These are phyloP conservation scores for Neomonachus schauinslandi DNA, from an alignment of 2,113 vertebrate species.

Conservation along the genomic window DNA sequence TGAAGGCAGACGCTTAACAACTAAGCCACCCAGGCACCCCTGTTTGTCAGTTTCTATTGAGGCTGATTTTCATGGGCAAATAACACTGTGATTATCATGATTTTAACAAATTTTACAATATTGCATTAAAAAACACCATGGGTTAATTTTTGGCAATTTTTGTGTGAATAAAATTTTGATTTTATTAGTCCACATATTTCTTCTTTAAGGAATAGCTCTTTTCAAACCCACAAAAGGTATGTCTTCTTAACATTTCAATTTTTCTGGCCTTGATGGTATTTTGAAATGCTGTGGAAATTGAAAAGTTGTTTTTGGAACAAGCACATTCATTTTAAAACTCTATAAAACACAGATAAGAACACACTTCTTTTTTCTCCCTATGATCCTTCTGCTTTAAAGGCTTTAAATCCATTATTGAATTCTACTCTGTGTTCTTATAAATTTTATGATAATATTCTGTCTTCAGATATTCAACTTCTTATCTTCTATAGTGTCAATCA, in stretches of 20 bases:
- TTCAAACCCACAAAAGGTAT: neutral
- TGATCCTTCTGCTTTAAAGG: neutral
- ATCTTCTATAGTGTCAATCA: neutral
- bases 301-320: neutral
- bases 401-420: neutral
- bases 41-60: neutral
- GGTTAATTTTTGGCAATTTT: neutral
- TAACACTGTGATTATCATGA: neutral
- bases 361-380: neutral
- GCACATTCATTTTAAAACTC: neutral
- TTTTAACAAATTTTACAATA: neutral
- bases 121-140: neutral
- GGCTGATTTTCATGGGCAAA: neutral
- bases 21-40: no score
- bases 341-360: neutral
- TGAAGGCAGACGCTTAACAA: no score
- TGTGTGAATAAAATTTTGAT: neutral
- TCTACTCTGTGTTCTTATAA: neutral
- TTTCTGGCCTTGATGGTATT: neutral
- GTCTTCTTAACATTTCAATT: neutral
- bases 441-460: neutral
- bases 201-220: neutral
- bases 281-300: neutral
- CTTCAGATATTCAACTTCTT: neutral
- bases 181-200: neutral